A percentile compares a stretch with the other conserved stretches of the same genome.
Evolutionary conservation across 64 coral and sea anemone genomes (phyloP).

Genomic region (Montipora efflorescens): DNA sequence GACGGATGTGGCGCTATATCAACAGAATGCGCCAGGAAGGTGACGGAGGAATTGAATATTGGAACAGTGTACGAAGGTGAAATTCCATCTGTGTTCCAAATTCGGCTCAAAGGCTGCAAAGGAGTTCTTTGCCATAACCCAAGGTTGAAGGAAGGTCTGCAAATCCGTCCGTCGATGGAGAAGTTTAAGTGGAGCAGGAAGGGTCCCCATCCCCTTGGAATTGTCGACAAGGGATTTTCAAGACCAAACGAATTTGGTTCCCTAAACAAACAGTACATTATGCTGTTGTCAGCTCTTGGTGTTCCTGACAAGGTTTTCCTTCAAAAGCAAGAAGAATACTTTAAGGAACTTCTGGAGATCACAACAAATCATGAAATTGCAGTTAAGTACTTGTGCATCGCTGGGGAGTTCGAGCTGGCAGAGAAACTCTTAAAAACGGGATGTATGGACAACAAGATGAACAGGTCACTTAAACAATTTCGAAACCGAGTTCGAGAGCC

Average conservation of each 20-base stretch:
- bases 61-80: conserved; percentile 39
- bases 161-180: conserved; percentile 88
- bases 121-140: conserved; percentile 75
- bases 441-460: background rate
- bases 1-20: conserved; percentile 92
- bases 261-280: conserved; percentile 91
- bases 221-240: conserved; percentile 86
- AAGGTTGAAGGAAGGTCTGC: conserved; percentile 58
- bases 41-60: conserved; percentile 15
- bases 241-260: conserved; percentile 81
- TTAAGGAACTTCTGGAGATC: conserved; percentile 71
- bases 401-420: conserved; percentile 82
- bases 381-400: conserved; percentile 47
- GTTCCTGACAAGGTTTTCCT: conserved; percentile 70
- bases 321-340: conserved; percentile 81
- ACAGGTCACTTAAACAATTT: conserved; percentile 34
- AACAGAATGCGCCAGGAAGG: conserved; percentile 35
- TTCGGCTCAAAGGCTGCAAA: conserved; percentile 88
- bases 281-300: conserved; percentile 90
- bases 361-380: conserved; percentile 70
- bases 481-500: conserved; percentile 43
- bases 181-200: conserved; percentile 65
- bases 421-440: conserved; percentile 65
- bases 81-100: conserved; percentile 85
- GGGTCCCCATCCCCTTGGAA: conserved; percentile 62